Percentiles rank a stretch among this genome's conserved stretches.
Conservation (phyloP, 1,140 invertebrate species). For the Tenebrio molitor region DNA sequence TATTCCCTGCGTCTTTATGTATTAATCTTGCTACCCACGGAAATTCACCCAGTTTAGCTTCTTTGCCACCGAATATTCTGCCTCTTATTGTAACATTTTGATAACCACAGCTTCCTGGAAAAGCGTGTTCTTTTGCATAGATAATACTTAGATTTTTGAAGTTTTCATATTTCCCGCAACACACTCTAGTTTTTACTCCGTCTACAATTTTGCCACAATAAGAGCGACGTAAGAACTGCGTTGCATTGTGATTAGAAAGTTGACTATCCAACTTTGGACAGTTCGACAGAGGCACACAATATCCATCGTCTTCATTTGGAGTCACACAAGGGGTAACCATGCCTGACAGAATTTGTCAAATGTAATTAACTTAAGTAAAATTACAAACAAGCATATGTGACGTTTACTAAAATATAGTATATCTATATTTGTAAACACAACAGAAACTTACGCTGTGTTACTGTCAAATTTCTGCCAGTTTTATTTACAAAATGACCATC, state of each 20-base stretch:
- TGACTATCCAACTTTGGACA: constrained; percentile 51
- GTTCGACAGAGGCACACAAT: constrained; percentile 57
- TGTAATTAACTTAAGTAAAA: neutral
- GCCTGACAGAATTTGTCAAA: constrained; percentile 45
- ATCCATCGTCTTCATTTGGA: constrained; percentile 55
- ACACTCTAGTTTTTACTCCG: neutral
- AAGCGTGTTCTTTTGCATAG: constrained; percentile 1
- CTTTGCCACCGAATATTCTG: constrained; percentile 61
- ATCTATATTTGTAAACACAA: no score
- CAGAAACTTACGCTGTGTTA: no score
- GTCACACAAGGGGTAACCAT: constrained; percentile 60
- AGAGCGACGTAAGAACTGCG: constrained; percentile 54
- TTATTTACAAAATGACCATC: no score
- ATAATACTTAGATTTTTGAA: neutral
- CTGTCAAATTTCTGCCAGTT: no score
- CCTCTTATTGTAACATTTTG: constrained; percentile 54
- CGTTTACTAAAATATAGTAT: no score
- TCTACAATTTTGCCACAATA: constrained; percentile 56
- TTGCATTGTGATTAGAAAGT: constrained; percentile 43
- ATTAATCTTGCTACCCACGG: constrained; percentile 66
- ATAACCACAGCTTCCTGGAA: constrained; percentile 60
- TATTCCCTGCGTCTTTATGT: constrained; percentile 53
- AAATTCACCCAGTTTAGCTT: constrained; percentile 69
- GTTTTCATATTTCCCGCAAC: neutral
- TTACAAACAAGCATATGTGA: no score